Percentiles rank a stretch among this genome's conserved stretches.
Evolutionary conservation across 2,797 vertebrate species (phyloP).

Genomic region (Avahi laniger): DNA sequence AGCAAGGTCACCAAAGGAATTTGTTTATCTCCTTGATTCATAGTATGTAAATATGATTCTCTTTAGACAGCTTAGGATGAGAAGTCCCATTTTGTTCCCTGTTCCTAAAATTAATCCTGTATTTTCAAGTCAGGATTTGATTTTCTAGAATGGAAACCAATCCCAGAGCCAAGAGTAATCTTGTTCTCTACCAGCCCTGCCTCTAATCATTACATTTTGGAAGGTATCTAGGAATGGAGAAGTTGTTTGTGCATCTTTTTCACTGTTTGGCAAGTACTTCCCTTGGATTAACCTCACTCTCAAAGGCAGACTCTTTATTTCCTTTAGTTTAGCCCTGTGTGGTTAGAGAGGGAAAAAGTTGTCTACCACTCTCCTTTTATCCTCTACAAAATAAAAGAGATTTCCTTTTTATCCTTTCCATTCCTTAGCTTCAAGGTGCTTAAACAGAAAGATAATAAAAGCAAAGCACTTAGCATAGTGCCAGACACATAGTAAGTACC

Average conservation of each 20-base stretch:
- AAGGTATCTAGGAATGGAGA: conserved; percentile 36
- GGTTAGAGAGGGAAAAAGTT: conserved; percentile 24
- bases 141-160: conserved; percentile 57
- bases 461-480: conserved; percentile 9
- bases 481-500: neutral
- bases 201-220: neutral
- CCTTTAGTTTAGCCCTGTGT: neutral
- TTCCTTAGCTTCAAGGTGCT: neutral
- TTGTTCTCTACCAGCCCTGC: neutral
- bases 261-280: conserved; percentile 26
- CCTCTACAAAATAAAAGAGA: neutral
- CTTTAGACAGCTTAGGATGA: neutral
- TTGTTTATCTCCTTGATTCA: neutral
- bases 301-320: conserved; percentile 33
- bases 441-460: conserved; percentile 48
- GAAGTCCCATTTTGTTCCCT: neutral
- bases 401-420: conserved; percentile 44
- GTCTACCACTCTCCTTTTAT: neutral
- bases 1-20: neutral
- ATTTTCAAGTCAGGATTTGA: conserved; percentile 28
- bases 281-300: conserved; percentile 29
- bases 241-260: conserved; percentile 1
- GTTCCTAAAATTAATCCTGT: conserved; percentile 7
- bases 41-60: neutral
- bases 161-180: conserved; percentile 19